A percentile compares a stretch with the other conserved stretches of the same genome.
These are phyloP conservation scores for Rhinoraja longicauda DNA, from an alignment of 2,797 vertebrate genomes.

Conservation along the genomic window DNA sequence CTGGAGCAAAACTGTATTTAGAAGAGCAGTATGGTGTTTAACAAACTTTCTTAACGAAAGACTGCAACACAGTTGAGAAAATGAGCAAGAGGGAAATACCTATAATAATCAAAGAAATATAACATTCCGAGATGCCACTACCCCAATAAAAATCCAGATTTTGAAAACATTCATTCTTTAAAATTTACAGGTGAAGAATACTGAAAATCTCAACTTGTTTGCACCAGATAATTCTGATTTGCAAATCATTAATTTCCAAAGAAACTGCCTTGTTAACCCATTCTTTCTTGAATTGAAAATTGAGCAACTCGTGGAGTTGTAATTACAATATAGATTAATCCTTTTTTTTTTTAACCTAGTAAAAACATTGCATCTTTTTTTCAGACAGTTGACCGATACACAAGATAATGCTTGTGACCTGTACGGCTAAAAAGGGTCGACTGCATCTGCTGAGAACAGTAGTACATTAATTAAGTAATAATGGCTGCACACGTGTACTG, in stretches of 20 bases:
- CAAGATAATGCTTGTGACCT: slow-evolving; percentile 15
- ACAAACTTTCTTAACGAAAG: background rate
- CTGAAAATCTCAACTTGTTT: background rate
- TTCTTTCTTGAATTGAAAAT: background rate
- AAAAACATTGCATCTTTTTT: background rate
- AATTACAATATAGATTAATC: slow-evolving; percentile 19
- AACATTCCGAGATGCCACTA: background rate
- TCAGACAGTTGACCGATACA: slow-evolving; percentile 30
- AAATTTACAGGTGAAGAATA: background rate
- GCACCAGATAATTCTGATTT: background rate
- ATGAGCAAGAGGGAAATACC: background rate
- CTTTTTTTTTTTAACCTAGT: background rate
- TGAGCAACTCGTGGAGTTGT: background rate
- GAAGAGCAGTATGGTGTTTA: background rate
- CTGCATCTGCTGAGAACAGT: slow-evolving; percentile 28
- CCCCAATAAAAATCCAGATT: background rate
- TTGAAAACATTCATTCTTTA: background rate
- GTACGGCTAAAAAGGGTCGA: slow-evolving; percentile 29
- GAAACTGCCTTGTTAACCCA: slow-evolving; percentile 10
- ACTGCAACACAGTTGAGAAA: background rate
- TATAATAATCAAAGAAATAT: background rate
- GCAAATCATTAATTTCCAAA: background rate
- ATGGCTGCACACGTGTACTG: slow-evolving; percentile 30
- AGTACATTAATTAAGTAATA: slow-evolving; percentile 37
- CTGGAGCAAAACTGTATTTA: background rate